phyloP scores from a whole-genome alignment of 1,140 invertebrate species.

The Diploscapter pachys region DNA sequence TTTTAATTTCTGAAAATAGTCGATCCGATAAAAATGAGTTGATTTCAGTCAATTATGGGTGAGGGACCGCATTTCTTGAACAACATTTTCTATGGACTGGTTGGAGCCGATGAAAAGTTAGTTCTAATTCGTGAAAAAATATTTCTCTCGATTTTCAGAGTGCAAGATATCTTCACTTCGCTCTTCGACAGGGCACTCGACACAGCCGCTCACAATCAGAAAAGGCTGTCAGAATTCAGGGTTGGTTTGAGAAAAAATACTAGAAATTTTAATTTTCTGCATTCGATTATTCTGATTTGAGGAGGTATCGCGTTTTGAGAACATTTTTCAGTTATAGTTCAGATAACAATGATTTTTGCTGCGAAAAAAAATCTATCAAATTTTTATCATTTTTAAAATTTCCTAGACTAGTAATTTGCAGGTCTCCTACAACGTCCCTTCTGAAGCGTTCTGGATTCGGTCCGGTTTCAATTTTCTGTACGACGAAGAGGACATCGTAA shows the following conservation, averaged over 20 bases:
- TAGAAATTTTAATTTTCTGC: slow-evolving; percentile 13
- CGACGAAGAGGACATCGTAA: slow-evolving; percentile 25
- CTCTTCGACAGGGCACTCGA: slow-evolving; percentile 47
- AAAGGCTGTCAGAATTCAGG: slow-evolving; percentile 27
- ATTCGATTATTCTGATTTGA: slow-evolving; percentile 14
- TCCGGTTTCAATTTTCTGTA: slow-evolving; percentile 48
- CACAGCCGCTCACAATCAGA: slow-evolving; percentile 40
- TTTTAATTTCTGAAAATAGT: no score
- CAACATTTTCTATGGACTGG: no score
- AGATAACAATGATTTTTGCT: no score
- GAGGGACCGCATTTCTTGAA: no score
- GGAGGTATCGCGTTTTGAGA: not conserved
- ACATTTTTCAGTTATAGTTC: not conserved
- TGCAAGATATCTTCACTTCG: slow-evolving; percentile 34
- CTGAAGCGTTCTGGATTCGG: slow-evolving; percentile 54
- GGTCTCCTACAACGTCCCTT: slow-evolving; percentile 18
- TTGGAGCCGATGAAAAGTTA: no score
- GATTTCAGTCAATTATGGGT: no score
- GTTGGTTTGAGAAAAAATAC: slow-evolving; percentile 19
- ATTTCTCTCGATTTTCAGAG: not conserved
- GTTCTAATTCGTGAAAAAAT: no score
- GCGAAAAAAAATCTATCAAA: not conserved
- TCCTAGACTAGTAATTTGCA: slow-evolving; percentile 22
- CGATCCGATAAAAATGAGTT: no score
- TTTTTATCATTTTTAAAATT: slow-evolving; percentile 13